Percentiles rank a stretch among this genome's conserved stretches.
Conservation (phyloP, 2,113 vertebrate genomes). For the Hepsetus odoe region DNA sequence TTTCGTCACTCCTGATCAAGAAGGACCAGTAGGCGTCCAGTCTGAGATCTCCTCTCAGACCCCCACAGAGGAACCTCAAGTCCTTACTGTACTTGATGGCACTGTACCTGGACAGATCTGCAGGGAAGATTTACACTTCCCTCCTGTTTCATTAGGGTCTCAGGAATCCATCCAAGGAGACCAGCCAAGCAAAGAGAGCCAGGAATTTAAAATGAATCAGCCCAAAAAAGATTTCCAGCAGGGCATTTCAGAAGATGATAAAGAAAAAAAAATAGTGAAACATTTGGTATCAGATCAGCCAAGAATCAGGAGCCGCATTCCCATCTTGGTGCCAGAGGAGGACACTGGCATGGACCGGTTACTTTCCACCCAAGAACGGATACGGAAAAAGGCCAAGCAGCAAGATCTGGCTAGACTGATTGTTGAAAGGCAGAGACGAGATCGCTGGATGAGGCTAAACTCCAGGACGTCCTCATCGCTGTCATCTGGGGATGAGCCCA, state of each 20-base stretch:
- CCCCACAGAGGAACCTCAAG: slow-evolving; percentile 49
- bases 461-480: slow-evolving; percentile 85
- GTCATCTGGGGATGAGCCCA: slow-evolving; percentile 86
- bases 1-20: slow-evolving; percentile 53
- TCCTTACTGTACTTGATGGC: slow-evolving; percentile 56
- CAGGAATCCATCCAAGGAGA: slow-evolving; percentile 59
- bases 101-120: slow-evolving; percentile 33
- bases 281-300: slow-evolving; percentile 48
- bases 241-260: slow-evolving; percentile 10
- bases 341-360: slow-evolving; percentile 84
- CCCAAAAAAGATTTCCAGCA: slow-evolving; percentile 46
- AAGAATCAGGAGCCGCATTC: slow-evolving; percentile 85
- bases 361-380: slow-evolving; percentile 67
- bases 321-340: slow-evolving; percentile 87
- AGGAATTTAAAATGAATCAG: slow-evolving; percentile 56
- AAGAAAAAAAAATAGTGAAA: slow-evolving; percentile 31
- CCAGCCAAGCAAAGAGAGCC: slow-evolving; percentile 41
- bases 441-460: slow-evolving; percentile 78
- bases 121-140: slow-evolving; percentile 52
- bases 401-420: slow-evolving; percentile 84
- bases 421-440: slow-evolving; percentile 86
- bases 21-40: slow-evolving; percentile 55
- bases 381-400: slow-evolving; percentile 77
- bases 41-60: slow-evolving; percentile 59
- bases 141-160: slow-evolving; percentile 22